These are phyloP conservation scores for Leguminivora glycinivorella DNA, from an alignment of 1,140 invertebrate genomes.

Conservation along the genomic window DNA sequence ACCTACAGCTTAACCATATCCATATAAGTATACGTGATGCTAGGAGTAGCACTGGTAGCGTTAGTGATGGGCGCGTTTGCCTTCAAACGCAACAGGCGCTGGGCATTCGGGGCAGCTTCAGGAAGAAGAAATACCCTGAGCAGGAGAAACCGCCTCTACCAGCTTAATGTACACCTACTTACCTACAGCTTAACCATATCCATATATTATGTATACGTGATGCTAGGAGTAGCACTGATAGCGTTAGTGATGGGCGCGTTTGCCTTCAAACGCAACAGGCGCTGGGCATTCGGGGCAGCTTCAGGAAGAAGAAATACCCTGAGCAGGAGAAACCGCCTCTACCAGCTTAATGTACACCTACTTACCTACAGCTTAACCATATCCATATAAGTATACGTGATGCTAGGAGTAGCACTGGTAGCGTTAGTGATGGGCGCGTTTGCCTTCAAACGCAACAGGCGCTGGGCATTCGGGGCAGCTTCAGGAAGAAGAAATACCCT, in stretches of 20 bases:
- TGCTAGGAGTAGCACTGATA: background rate
- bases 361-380: too few relatives aligned
- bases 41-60: background rate
- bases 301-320: background rate
- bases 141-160: constrained; percentile 23
- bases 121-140: background rate
- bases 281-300: constrained; percentile 44
- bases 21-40: background rate
- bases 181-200: too few relatives aligned
- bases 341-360: too few relatives aligned
- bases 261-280: constrained; percentile 38
- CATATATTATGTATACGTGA: constrained; percentile 28
- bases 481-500: constrained; percentile 21
- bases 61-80: background rate
- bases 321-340: too few relatives aligned
- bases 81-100: constrained; percentile 42
- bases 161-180: too few relatives aligned
- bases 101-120: constrained; percentile 45
- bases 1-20: too few relatives aligned
- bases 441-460: constrained; percentile 37
- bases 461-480: constrained; percentile 48
- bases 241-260: background rate
- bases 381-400: too few relatives aligned
- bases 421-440: background rate
- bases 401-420: background rate